phyloP scores from a whole-genome alignment of 2,888 invertebrate species.

The Campoplex capitator region DNA sequence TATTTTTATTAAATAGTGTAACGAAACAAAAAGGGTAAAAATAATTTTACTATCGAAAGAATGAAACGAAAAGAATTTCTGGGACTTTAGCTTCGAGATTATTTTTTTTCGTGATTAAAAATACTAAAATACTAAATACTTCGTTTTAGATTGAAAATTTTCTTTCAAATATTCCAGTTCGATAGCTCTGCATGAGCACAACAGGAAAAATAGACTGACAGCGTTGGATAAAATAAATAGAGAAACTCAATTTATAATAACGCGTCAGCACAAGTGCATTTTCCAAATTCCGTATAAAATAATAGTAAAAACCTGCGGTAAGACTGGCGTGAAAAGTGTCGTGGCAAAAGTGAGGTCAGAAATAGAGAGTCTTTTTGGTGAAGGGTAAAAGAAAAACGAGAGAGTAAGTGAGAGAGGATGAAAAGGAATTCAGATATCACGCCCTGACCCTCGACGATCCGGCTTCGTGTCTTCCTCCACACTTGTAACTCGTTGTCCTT shows the following conservation, averaged over 20 bases:
- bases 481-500: slow-evolving; percentile 34
- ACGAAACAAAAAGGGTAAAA: not conserved
- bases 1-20: not conserved
- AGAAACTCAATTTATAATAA: not conserved
- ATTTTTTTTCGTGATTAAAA: not conserved
- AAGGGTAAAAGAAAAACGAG: slow-evolving; percentile 42
- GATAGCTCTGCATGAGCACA: not conserved
- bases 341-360: slow-evolving; percentile 1
- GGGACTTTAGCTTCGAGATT: not conserved
- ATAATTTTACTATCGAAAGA: not conserved
- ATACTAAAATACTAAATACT: too few species aligned
- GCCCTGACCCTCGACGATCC: slow-evolving; percentile 72
- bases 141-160: too few species aligned
- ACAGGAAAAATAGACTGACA: not conserved
- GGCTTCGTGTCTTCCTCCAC: slow-evolving; percentile 47
- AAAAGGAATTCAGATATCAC: slow-evolving; percentile 74
- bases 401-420: slow-evolving; percentile 48
- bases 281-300: not conserved
- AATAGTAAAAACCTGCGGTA: not conserved
- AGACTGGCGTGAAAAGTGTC: not conserved
- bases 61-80: not conserved
- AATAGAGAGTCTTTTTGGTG: not conserved
- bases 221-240: not conserved
- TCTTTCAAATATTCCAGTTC: too few species aligned
- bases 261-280: too few species aligned